Percentiles rank a stretch among this genome's conserved stretches.
Evolutionary conservation across 2,797 vertebrate genomes (phyloP).

Genomic region (Tauraco hartlaubi): DNA sequence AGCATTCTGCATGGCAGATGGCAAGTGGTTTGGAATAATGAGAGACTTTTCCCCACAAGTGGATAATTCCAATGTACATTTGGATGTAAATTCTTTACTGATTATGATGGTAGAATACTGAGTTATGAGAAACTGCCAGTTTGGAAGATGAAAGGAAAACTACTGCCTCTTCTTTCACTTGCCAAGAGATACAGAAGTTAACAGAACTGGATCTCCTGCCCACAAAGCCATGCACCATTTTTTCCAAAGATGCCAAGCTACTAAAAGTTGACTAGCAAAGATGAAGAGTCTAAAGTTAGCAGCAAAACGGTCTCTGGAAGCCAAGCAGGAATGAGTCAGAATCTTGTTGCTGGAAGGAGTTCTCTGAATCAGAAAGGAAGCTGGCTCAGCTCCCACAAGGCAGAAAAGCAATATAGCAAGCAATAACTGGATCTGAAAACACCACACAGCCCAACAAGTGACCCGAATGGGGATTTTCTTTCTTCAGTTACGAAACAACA

Average conservation of each 20-base stretch:
- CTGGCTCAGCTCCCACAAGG: constrained; percentile 75
- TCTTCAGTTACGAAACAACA: constrained; percentile 13
- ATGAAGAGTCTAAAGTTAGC: constrained; percentile 71
- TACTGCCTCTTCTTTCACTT: constrained; percentile 18
- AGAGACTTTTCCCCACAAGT: constrained; percentile 44
- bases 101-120: constrained; percentile 27
- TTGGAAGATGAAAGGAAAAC: constrained; percentile 58
- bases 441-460: constrained; percentile 63
- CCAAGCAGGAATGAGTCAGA: constrained; percentile 71
- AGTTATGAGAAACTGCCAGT: constrained; percentile 26
- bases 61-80: constrained; percentile 41
- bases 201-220: constrained; percentile 47
- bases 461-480: constrained; percentile 58
- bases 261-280: constrained; percentile 68
- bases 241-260: constrained; percentile 54
- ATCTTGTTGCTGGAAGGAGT: constrained; percentile 68
- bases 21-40: constrained; percentile 41
- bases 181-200: constrained; percentile 53
- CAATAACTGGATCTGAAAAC: constrained; percentile 69
- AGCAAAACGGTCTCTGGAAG: constrained; percentile 66
- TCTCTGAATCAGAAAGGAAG: constrained; percentile 73
- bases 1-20: constrained; percentile 38
- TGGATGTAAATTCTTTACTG: constrained; percentile 45
- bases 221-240: constrained; percentile 45
- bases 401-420: constrained; percentile 73